Base-by-base conservation (phyloP, 64 coral and sea anemone genomes). In the Acropora tenuis region DNA sequence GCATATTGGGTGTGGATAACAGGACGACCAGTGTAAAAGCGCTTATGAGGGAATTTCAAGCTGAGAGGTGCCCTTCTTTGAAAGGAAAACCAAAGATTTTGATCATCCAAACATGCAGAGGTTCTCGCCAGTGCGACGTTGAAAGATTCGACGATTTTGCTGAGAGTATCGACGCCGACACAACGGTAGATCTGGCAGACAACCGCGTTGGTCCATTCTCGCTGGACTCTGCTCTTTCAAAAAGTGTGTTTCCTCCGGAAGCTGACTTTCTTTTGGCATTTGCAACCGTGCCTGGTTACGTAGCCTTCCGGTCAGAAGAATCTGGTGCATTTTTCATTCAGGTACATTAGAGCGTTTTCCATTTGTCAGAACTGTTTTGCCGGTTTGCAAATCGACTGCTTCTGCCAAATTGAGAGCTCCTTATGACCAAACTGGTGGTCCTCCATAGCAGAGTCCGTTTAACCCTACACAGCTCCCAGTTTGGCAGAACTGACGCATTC, bases 81-180 rank as follows among this genome's bases (percentile, higher is more conserved):
- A 48, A 53, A 53, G 60, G 83, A 80, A 93, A 93, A 48, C 91
- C 91, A 5, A 89, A 94, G 41, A 53, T 84, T 7, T 87, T 93
- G 19, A 72, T 93, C 18, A 74, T 93, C 41, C 91, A 93, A 44
- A 63, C 91, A 2, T 93, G 91, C 19, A 79, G 77, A 66, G 78
- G 48, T 42, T 10, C 4, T 2, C 59, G 3, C 3, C 5, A 69
- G 0, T 0, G 47, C 6, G 4, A 3, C 3, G 17, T 1, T 19
- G 60, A 69, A 43, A 66, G 1, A 18, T 67, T 63, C 59, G 0
- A 1, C 0, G 4, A 10, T 63, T 8, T 43, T 48, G 1, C 16
- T 48, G 60, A 6, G 2, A 18, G 59, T 69, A 47, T 48, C 19
- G 41, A 42, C 11, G 9, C 41, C 1, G 59, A 46, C 4, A 3